phyloP scores from a whole-genome alignment of 2,113 vertebrate species.

The Chloebia gouldiae region DNA sequence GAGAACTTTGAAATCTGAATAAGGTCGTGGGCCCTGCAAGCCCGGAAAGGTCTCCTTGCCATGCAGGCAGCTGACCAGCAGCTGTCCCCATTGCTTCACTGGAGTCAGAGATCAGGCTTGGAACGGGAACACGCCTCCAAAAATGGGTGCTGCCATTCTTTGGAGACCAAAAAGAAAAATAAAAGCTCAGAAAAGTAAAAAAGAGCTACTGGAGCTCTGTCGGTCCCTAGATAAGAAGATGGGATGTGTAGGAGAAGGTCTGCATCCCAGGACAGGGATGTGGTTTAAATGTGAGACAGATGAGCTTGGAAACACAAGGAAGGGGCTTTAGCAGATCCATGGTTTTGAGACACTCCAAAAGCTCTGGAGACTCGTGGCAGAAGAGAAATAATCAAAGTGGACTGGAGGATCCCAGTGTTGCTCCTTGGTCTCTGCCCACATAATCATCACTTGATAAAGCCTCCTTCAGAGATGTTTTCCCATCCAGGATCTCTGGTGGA shows the following conservation, averaged over 20 bases:
- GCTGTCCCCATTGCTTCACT: constrained; percentile 56
- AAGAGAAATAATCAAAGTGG: neutral
- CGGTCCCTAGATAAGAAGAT: neutral
- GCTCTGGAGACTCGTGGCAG: neutral
- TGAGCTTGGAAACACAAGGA: neutral
- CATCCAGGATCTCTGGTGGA: neutral
- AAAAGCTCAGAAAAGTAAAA: neutral
- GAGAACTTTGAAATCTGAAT: neutral
- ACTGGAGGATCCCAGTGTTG: neutral
- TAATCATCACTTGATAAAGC: neutral
- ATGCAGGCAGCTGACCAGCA: constrained; percentile 24
- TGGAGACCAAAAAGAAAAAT: neutral
- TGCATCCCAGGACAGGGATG: neutral
- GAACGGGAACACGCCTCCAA: neutral
- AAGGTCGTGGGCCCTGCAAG: neutral
- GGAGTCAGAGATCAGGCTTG: neutral
- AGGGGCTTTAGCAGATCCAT: neutral
- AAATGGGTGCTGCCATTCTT: neutral
- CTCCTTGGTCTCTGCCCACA: neutral
- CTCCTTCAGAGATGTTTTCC: neutral
- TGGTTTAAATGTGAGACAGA: neutral
- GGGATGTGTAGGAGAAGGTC: neutral
- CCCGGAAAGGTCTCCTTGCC: neutral
- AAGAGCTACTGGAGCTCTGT: neutral
- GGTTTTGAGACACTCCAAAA: neutral